A percentile compares a stretch with the other conserved stretches of the same genome.
Evolutionary conservation across 2,797 vertebrate species (phyloP).

Genomic region (Thalassophryne amazonica): DNA sequence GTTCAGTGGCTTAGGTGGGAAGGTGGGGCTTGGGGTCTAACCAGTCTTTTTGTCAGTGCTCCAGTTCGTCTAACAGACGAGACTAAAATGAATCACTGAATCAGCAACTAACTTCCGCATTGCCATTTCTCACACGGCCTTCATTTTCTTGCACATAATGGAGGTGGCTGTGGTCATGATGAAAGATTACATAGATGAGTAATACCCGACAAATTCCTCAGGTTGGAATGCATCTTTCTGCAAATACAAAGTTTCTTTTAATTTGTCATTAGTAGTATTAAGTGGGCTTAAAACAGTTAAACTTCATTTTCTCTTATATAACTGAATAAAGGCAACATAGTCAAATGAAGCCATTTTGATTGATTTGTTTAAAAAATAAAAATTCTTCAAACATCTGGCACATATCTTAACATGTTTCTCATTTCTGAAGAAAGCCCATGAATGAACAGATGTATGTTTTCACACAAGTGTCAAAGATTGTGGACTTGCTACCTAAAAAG

Average conservation of each 20-base stretch:
- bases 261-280: no score
- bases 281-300: no score
- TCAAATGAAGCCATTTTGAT: no score
- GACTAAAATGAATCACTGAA: constrained; percentile 32
- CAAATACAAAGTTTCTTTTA: background rate
- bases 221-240: background rate
- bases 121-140: constrained; percentile 20
- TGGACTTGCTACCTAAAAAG: background rate
- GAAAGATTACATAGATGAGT: constrained; percentile 34
- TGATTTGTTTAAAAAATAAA: no score
- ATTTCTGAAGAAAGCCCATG: background rate
- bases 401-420: no score
- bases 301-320: no score
- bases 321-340: no score
- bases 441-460: background rate
- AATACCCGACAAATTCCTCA: constrained; percentile 5
- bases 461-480: background rate
- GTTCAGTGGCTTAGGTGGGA: constrained; percentile 36
- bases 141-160: constrained; percentile 3
- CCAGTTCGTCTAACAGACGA: constrained; percentile 17
- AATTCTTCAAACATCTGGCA: no score
- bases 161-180: constrained; percentile 43
- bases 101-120: constrained; percentile 38
- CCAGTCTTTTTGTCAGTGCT: constrained; percentile 16
- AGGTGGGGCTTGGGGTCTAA: constrained; percentile 66